These are phyloP conservation scores for Chalcis sispes DNA, from an alignment of 2,888 invertebrate genomes.

Conservation along the genomic window DNA sequence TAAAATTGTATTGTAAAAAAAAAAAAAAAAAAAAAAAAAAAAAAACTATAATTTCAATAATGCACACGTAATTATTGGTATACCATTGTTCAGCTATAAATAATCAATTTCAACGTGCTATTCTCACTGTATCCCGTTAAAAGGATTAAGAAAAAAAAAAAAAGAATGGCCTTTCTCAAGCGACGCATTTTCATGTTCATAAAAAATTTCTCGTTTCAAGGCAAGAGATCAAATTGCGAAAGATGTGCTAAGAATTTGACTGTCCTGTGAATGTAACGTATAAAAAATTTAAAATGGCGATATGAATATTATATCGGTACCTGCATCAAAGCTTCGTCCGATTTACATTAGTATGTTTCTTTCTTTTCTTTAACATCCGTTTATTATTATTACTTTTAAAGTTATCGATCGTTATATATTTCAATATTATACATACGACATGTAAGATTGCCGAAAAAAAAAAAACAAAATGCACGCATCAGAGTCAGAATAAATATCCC, in stretches of 20 bases:
- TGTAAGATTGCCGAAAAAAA: constrained; percentile 6
- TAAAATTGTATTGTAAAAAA: neutral
- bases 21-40: too few species aligned
- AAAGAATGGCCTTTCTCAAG: constrained; percentile 47
- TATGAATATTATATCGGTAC: constrained; percentile 21
- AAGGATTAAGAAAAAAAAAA: constrained; percentile 38
- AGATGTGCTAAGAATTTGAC: constrained; percentile 5
- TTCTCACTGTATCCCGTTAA: constrained; percentile 8
- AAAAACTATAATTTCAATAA: too few species aligned
- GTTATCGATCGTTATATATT: constrained; percentile 48
- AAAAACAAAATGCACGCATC: constrained; percentile 41
- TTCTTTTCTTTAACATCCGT: neutral
- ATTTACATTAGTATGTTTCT: constrained; percentile 26
- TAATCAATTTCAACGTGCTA: constrained; percentile 22
- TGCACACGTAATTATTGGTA: neutral
- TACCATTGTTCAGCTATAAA: constrained; percentile 28
- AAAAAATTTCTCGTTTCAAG: constrained; percentile 31
- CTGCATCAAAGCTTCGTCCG: constrained; percentile 53
- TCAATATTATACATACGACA: constrained; percentile 33
- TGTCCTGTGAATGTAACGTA: neutral
- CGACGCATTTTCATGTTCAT: constrained; percentile 30
- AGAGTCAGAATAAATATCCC: constrained; percentile 37
- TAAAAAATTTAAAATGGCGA: neutral
- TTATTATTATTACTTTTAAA: constrained; percentile 40
- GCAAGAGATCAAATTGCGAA: neutral